A percentile compares a stretch with the other conserved stretches of the same genome.
These are phyloP conservation scores for Phytoseiulus persimilis DNA, from an alignment of 2,888 invertebrate genomes.

Conservation along the genomic window DNA sequence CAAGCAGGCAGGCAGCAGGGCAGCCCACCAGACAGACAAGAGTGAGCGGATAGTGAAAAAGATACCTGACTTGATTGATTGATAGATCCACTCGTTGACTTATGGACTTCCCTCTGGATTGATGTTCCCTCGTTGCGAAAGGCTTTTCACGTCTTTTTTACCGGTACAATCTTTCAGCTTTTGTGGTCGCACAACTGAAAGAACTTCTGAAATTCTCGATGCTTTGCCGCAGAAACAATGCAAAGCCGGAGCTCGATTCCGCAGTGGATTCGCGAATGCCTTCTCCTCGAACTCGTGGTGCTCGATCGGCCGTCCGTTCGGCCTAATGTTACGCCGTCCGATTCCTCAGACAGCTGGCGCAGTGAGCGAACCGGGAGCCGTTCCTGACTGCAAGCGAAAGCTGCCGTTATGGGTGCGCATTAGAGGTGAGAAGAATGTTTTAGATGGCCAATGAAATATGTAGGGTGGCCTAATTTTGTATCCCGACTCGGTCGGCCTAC, in stretches of 20 bases:
- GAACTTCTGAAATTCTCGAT: not conserved
- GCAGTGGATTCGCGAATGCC: no score
- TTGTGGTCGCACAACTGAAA: not conserved
- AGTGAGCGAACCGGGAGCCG: not conserved
- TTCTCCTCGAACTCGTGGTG: not conserved
- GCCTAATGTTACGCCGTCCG: not conserved
- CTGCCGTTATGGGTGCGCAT: not conserved
- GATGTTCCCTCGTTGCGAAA: not conserved
- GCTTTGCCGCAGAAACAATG: no score
- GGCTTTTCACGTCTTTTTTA: not conserved
- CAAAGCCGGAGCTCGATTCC: no score
- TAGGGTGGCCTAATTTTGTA: not conserved
- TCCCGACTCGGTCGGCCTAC: not conserved
- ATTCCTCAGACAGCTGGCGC: not conserved
- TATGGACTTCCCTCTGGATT: not conserved
- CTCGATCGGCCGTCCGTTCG: not conserved
- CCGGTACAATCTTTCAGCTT: not conserved
- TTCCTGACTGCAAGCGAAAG: not conserved
- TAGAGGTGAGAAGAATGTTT: not conserved
- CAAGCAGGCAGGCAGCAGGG: not conserved
- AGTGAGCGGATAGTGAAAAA: not conserved
- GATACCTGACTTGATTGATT: not conserved
- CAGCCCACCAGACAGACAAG: not conserved
- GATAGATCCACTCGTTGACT: not conserved
- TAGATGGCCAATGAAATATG: not conserved